Evolutionary conservation across 2,113 vertebrate species (phyloP), one percentile per base, ranked within the genome.

Genomic region (Rhea pennata): DNA sequence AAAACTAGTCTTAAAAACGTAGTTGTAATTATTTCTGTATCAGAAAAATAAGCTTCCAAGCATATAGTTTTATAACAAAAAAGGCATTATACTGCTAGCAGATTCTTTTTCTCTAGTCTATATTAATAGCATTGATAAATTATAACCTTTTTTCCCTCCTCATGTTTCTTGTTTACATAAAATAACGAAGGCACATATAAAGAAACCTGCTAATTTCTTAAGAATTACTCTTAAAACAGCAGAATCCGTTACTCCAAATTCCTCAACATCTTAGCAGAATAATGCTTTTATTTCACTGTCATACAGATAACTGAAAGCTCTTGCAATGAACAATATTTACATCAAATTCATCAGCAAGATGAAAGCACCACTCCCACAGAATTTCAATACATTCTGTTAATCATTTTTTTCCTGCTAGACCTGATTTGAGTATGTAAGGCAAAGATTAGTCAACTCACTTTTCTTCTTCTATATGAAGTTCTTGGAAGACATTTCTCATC

Each of bases 391-490:
- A 75, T 39, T 42, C 16, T 42, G 15, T 33, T 73, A 44, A 87
- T 2, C 19, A 66, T 6, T 65, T 73, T 17, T 79, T 17, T 92
- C 27, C 59, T 53, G 33, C 61, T n/a, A 87, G 31, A 51, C 13
- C 4, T 21, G 1, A 66, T 54, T 36, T 80, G 20, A 39, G 5
- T 66, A 44, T 40, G 27, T 20, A 80, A 33, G 1, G 39, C 27
- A 46, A 82, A 40, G 40, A 58, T 17, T 67, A 42, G 42, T 4
- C 76, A 90, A 98, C 96, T 98, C 88, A 98, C 98, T 97, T 97
- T 98, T 89, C 98, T 97, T 91, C 98, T 98, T 96, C 98, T 98
- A 22, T 98, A 98, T n/a, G 99, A 99, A 20, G 99, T 98, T 94
- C 98, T 98, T 15, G 99, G 99, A 81, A 97, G 92, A 93, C 93